These are phyloP conservation scores for Forbesichthys agassizii DNA, from an alignment of 2,113 vertebrate species.

Conservation along the genomic window DNA sequence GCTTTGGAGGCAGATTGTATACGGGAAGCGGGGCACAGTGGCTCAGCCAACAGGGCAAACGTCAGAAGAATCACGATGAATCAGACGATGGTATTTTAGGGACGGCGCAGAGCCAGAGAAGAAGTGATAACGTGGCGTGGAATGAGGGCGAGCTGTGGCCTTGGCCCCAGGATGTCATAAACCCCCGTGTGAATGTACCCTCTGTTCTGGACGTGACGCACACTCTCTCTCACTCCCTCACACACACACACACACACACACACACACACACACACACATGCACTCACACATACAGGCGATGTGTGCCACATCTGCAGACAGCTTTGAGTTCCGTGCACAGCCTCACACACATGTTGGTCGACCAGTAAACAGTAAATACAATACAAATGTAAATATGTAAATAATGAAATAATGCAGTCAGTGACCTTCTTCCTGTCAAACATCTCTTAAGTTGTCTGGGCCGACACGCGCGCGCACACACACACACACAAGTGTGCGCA, in stretches of 20 bases:
- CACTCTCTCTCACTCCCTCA: too few species aligned
- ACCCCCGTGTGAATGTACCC: constrained; percentile 54
- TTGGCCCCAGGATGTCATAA: constrained; percentile 46
- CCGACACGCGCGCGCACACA: constrained; percentile 18
- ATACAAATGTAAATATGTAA: too few species aligned
- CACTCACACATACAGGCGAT: too few species aligned
- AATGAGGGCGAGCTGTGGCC: constrained; percentile 1
- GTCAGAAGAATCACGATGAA: not conserved
- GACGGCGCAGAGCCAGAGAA: too few species aligned
- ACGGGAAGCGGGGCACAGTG: not conserved
- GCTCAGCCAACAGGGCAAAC: not conserved
- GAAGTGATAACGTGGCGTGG: not conserved
- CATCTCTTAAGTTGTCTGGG: constrained; percentile 35
- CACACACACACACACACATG: too few species aligned
- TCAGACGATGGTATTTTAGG: not conserved
- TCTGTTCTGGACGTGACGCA: constrained; percentile 51
- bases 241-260: too few species aligned
- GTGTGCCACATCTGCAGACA: not conserved
- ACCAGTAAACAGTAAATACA: not conserved
- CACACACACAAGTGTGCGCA: constrained; percentile 27
- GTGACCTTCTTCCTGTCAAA: constrained; percentile 35
- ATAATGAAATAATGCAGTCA: constrained; percentile 2
- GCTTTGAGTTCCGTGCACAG: constrained; percentile 17
- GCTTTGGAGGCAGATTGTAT: constrained; percentile 14
- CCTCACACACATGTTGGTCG: constrained; percentile 28